Base-by-base conservation (phyloP, 2,888 invertebrate genomes). In the Papilio protenor region DNA sequence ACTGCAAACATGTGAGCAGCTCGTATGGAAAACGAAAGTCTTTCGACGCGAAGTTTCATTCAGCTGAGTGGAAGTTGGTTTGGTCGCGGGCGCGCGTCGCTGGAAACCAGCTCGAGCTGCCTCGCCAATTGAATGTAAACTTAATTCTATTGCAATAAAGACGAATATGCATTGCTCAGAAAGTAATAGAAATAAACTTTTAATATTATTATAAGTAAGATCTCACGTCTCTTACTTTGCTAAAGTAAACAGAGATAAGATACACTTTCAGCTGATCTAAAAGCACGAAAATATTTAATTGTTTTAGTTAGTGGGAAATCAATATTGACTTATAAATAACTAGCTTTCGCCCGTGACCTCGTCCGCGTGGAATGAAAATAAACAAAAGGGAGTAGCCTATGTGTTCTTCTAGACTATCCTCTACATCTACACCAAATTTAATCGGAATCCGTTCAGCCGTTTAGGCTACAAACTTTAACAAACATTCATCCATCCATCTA, bases 11-110 rank as follows among this genome's bases (percentile, higher is more conserved):
- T 93, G 91, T 93, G 91, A 91, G 91, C 87, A 81, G 87, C 90
- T 91, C 91, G 93, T 94, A 94, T 92, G 94, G 94, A 95, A 95
- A 95, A 93, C 88, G 95, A 95, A 95, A 95, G 94, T 95, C 90
- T 89, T 90, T 81, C 85, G 85, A 86, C 87, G 87, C 87, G 86
- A 83, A 91, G 92, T 92, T 93, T 92, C 94, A 94, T 94, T 94
- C 90, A 94, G 89, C 94, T 94, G 90, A 94, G 90, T 87, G 88
- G 81, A 90, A 94, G 93, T 94, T 94, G 89, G 92, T 86, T 84
- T 83, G 86, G 87, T 86, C 87, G 88, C 88, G 89, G 89, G 85
- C 88, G 87, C 86, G 76, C 72, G 73, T 66, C 64, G 64, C 73
- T 84, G 84, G 80, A 82, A 80, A 84, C 86, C 82, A 86, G 23